Evolutionary conservation across 2,888 invertebrate species (phyloP), one percentile per base, ranked within the genome.

Genomic region (Noctua comes): DNA sequence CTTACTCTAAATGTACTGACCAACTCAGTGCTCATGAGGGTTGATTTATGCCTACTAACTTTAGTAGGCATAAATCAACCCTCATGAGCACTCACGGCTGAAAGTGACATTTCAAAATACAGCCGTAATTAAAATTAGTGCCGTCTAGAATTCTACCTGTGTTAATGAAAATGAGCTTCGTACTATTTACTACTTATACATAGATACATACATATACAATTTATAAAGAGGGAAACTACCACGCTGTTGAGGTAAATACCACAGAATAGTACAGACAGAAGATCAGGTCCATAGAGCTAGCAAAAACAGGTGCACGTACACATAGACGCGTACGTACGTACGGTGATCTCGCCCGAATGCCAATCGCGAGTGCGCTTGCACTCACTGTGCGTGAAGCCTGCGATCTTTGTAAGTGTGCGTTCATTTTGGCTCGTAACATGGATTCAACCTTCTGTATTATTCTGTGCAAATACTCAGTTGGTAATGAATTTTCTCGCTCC

Each of bases 401-500:
- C 2, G 36, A 40, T 62, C 16, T 48, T 5, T 57, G 57, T 21
- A 5, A 48, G 57, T 48, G 36, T 18, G 59, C 8, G 79, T 62
- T 36, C 10, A 18, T 46, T 59, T 80, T 81, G 51, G 43, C 51
- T 54, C 54, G 7, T 8, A 46, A 18, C 27, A 18, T 57, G 1
- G 51, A 75, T 3, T 46, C 5, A 62, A 68, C 59, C 75, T 81
- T 80, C 81, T 80, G 68, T 21, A 62, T 5, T 46, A 27, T 81
- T 75, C 75, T 62, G 36, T 80, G 82, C 78, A 83, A 82, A 86
- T 85, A 82, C 80, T 79, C 71, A 57, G 81, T 68, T 82, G 76
- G 83, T 87, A 89, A 89, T 88, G 89, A 89, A 89, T 87, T 89
- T 88, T 87, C 88, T 82, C 77, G 76, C 72, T 76, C 43, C 87